Base-by-base conservation (phyloP, 1,140 invertebrate genomes). In the Pogonognathellus flavescens region DNA sequence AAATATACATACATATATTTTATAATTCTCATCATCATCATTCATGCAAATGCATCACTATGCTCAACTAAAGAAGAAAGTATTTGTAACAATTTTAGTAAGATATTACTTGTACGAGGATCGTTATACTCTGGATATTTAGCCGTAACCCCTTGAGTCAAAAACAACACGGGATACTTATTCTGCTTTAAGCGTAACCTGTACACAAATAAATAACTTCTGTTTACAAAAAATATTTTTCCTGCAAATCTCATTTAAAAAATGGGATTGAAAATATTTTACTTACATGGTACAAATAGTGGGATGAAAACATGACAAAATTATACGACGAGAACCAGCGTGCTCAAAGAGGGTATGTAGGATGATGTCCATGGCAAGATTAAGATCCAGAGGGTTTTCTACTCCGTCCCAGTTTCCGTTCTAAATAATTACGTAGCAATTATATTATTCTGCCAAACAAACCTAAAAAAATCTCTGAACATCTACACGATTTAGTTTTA, bases 271-370 rank as follows among this genome's bases (percentile, higher is more conserved):
- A 76, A 5, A 86, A 85, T 8, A 76, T 60, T 2, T 41, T 84
- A 89, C 92, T 92, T 90, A 93, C 96, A 98, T 96, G 0, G 95
- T 94, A 90, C 97, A 98, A 72, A 97, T 95, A 89, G 99, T 97
- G 0, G 97, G 96, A 92, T 99, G 96, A 91, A 99, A 99, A 89
- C 96, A 97, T 0, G 97, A 98, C 88, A 99, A 96, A 14, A 99
- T 94, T 72, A 99, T 95, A 83, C 94, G 94, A 55, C 97, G 92
- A 31, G 93, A 91, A 0, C 93, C 94, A 41, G 94, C 96, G 90
- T 96, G 92, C 82, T 95, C 93, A 72, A 98, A 91, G 13, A 97
- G 90, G 41, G 90, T 90, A 5, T 95, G 93, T n/a, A 98, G 91
- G 85, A 98, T 95, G 83, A 93, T 95, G 91, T 99, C 97, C 85